These are phyloP conservation scores for Dreissena rostriformis DNA, from an alignment of 1,140 invertebrate genomes.

Conservation along the genomic window DNA sequence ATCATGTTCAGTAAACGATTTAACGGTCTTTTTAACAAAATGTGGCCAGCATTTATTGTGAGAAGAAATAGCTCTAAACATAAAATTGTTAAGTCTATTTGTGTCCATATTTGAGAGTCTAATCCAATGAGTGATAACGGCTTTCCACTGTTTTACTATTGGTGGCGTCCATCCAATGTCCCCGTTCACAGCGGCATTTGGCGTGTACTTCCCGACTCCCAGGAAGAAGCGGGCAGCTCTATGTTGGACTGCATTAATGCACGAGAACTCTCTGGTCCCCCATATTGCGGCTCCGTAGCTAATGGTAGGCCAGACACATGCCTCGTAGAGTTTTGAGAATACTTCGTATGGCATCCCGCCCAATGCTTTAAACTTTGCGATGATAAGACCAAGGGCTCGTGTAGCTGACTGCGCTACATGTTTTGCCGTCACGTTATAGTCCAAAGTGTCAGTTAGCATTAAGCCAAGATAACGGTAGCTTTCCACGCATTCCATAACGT, in stretches of 20 bases:
- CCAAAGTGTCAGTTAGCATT: neutral
- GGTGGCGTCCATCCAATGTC: slow-evolving; percentile 32
- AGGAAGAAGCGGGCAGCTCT: slow-evolving; percentile 29
- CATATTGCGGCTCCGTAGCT: slow-evolving; percentile 21
- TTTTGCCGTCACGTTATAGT: slow-evolving; percentile 18
- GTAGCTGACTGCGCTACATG: slow-evolving; percentile 10
- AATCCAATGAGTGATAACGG: neutral
- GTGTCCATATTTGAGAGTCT: neutral
- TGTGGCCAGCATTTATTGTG: neutral
- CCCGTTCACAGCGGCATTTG: slow-evolving; percentile 31
- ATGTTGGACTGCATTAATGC: slow-evolving; percentile 31
- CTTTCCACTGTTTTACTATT: slow-evolving; percentile 29
- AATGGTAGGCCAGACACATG: slow-evolving; percentile 30
- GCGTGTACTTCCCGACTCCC: slow-evolving; percentile 24
- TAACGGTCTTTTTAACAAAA: neutral
- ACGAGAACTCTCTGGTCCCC: neutral
- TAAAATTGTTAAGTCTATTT: neutral
- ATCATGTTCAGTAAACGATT: neutral
- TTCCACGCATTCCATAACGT: neutral
- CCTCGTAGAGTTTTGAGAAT: slow-evolving; percentile 39
- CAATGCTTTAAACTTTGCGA: slow-evolving; percentile 2
- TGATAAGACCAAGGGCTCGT: slow-evolving; percentile 9
- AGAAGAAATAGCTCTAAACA: neutral
- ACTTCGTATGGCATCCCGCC: slow-evolving; percentile 2
- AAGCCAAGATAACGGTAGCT: slow-evolving; percentile 4